Percentiles rank a stretch among this genome's conserved stretches.
These are phyloP conservation scores for Trichosurus vulpecula DNA, from an alignment of 2,797 vertebrate genomes.

Conservation along the genomic window DNA sequence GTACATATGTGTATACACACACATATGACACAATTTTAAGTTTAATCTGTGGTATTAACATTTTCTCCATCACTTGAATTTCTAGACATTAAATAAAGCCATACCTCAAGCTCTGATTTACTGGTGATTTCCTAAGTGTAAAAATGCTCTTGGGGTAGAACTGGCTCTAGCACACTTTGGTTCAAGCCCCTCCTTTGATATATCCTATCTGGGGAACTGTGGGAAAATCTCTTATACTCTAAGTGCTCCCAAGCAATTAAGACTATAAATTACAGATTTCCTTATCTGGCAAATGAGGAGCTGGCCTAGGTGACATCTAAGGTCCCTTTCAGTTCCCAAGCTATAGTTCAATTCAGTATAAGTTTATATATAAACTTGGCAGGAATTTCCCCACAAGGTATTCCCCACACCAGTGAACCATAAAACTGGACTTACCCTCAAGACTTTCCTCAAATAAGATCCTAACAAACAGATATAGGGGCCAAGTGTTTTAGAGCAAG, in stretches of 20 bases:
- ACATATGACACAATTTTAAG: too few relatives aligned
- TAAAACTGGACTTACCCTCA: neutral
- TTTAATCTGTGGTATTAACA: too few relatives aligned
- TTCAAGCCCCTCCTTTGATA: neutral
- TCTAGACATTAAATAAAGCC: too few relatives aligned
- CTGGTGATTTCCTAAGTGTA: too few relatives aligned
- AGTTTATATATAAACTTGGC: neutral
- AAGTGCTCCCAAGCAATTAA: neutral
- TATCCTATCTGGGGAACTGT: neutral
- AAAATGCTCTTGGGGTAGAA: too few relatives aligned
- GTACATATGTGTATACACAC: too few relatives aligned
- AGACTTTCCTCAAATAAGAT: neutral
- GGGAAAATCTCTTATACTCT: neutral
- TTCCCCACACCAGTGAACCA: neutral
- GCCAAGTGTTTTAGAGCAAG: neutral
- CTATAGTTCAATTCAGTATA: neutral
- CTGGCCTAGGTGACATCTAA: neutral
- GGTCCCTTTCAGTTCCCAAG: neutral
- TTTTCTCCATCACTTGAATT: too few relatives aligned
- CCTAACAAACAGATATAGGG: neutral
- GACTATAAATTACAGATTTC: neutral
- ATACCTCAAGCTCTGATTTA: too few relatives aligned
- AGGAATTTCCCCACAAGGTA: neutral
- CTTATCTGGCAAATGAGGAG: neutral
- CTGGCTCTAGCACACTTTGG: neutral